Conservation (phyloP, 2,113 vertebrate species). For the Laterallus jamaicensis region DNA sequence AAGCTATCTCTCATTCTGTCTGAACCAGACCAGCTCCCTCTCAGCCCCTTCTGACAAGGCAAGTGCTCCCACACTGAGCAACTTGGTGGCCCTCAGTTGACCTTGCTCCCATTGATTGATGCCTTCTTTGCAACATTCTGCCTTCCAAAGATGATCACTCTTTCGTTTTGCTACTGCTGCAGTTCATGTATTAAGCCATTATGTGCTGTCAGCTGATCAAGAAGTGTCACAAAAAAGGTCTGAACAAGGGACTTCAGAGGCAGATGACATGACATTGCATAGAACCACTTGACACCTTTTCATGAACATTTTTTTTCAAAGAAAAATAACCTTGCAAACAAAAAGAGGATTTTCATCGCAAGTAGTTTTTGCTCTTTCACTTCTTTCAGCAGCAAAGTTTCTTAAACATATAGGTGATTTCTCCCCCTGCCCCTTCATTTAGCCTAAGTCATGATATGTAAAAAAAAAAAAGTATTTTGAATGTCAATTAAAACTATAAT, state of each 20-base stretch:
- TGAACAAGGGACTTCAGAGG: neutral
- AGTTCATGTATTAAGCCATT: neutral
- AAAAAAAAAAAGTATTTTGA: neutral
- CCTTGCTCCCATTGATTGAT: accelerated
- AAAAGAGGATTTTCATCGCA: neutral
- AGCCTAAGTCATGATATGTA: neutral
- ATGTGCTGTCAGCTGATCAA: neutral
- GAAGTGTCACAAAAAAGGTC: neutral
- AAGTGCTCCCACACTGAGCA: neutral
- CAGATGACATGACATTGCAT: neutral
- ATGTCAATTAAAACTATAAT: neutral
- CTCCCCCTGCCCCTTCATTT: neutral
- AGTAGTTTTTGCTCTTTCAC: neutral
- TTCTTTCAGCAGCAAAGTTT: neutral
- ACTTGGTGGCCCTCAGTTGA: neutral
- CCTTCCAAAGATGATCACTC: neutral
- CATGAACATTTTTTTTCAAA: neutral
- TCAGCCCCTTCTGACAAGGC: neutral
- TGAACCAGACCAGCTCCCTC: neutral
- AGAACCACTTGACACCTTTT: neutral
- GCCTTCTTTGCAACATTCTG: neutral
- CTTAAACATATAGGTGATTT: neutral
- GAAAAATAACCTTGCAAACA: neutral
- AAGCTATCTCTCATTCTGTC: neutral
- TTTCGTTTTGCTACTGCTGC: neutral